A percentile compares a stretch with the other conserved stretches of the same genome.
phyloP scores from a whole-genome alignment of 2,797 vertebrate species.

The Alauda arvensis region DNA sequence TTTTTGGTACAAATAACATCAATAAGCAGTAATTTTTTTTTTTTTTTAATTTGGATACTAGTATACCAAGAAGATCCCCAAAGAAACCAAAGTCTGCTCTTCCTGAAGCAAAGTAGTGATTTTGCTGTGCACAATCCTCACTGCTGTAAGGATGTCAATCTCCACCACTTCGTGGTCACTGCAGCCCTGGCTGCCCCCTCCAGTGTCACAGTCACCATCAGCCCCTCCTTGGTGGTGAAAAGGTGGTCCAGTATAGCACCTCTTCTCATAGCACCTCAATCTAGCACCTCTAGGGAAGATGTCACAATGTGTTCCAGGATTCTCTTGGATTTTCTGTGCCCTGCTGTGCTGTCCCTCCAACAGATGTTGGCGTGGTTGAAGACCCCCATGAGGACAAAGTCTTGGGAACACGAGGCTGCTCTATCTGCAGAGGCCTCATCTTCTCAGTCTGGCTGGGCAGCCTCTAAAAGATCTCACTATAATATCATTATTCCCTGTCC shows the following conservation, averaged over 20 bases:
- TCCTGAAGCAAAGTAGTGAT: neutral
- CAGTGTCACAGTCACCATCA: accelerated
- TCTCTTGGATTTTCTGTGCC: neutral
- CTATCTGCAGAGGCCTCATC: neutral
- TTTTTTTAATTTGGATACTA: neutral
- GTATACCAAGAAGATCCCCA: neutral
- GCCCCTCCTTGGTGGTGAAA: neutral
- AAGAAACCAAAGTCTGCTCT: neutral
- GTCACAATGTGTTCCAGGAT: neutral
- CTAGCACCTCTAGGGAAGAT: neutral
- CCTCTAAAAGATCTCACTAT: neutral
- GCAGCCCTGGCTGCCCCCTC: accelerated
- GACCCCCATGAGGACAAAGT: neutral
- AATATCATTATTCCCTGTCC: neutral
- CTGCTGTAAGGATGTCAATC: neutral
- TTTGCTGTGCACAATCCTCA: neutral
- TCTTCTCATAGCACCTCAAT: neutral
- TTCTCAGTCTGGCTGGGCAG: neutral
- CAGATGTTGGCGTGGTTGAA: accelerated
- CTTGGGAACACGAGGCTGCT: accelerated
- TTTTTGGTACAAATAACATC: neutral
- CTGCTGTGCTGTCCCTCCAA: neutral
- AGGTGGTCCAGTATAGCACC: neutral
- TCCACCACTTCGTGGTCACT: neutral
- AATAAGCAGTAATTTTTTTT: neutral